Conservation (phyloP, 2,797 vertebrate genomes). For the Poeciliopsis gracilis region DNA sequence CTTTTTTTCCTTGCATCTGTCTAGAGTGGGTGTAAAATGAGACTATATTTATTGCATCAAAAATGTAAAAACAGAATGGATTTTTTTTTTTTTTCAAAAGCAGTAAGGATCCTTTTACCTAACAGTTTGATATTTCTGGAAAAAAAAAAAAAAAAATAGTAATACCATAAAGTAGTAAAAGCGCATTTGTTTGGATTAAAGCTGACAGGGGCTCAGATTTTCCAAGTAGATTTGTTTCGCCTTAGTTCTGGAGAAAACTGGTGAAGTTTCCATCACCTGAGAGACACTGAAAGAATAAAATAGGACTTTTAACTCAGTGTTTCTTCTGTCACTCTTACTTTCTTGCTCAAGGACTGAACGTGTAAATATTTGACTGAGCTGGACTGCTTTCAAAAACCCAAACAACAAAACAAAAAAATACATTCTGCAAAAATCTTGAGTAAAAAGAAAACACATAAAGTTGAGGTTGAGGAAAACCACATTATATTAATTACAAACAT, state of each 20-base stretch:
- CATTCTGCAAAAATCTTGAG: background rate
- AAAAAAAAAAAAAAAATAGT: background rate
- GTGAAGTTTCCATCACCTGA: constrained; percentile 54
- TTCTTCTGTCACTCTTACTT: constrained; percentile 10
- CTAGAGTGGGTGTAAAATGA: constrained; percentile 69
- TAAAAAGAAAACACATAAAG: constrained; percentile 14
- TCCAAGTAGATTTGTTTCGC: constrained; percentile 42
- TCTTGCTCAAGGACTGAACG: background rate
- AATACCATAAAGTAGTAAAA: constrained; percentile 4
- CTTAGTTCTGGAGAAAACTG: constrained; percentile 51
- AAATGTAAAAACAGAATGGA: constrained; percentile 32
- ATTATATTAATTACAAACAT: background rate
- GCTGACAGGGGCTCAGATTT: constrained; percentile 42
- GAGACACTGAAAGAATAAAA: constrained; percentile 36
- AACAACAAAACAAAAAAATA: constrained; percentile 14
- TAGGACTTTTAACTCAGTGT: constrained; percentile 1
- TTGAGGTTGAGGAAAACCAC: background rate
- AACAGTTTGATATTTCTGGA: background rate
- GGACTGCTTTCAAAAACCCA: background rate
- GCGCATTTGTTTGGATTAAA: constrained; percentile 26
- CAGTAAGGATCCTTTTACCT: constrained; percentile 28
- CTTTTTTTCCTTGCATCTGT: constrained; percentile 68
- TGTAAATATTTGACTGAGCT: constrained; percentile 1
- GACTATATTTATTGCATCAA: constrained; percentile 59
- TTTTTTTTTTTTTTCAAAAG: constrained; percentile 41